A percentile compares a stretch with the other conserved stretches of the same genome.
These are phyloP conservation scores for Anthonomus grandis DNA, from an alignment of 1,140 invertebrate genomes.

Conservation along the genomic window DNA sequence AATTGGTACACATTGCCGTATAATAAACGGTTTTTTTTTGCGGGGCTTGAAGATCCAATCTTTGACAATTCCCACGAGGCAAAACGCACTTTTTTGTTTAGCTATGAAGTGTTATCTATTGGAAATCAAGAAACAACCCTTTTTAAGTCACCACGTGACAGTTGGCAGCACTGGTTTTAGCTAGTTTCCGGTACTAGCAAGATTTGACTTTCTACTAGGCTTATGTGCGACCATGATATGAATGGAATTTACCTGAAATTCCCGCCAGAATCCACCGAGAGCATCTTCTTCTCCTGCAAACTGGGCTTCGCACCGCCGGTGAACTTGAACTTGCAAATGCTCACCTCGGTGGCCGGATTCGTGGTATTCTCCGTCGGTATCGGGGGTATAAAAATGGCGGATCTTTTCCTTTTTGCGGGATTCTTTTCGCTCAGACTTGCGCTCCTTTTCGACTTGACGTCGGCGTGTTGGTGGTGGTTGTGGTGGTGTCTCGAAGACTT, in stretches of 20 bases:
- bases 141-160: no score
- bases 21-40: no score
- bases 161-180: no score
- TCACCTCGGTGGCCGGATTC: slow-evolving; percentile 75
- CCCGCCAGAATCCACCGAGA: slow-evolving; percentile 81
- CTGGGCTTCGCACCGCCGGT: slow-evolving; percentile 83
- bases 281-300: slow-evolving; percentile 85
- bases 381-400: slow-evolving; percentile 77
- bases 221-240: neutral
- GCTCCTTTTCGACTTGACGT: slow-evolving; percentile 50
- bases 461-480: slow-evolving; percentile 38
- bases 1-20: no score
- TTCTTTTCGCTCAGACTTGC: slow-evolving; percentile 50
- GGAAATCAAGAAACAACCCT: no score
- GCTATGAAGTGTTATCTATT: no score
- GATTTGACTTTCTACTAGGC: no score
- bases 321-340: slow-evolving; percentile 91
- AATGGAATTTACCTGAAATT: slow-evolving; percentile 67
- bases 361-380: slow-evolving; percentile 67
- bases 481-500: slow-evolving; percentile 32
- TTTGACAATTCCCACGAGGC: no score
- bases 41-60: no score
- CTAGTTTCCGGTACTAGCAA: no score
- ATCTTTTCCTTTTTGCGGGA: slow-evolving; percentile 67
- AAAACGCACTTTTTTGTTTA: no score